phyloP scores from a whole-genome alignment of 2,113 vertebrate species.

The Datnioides undecimradiatus region DNA sequence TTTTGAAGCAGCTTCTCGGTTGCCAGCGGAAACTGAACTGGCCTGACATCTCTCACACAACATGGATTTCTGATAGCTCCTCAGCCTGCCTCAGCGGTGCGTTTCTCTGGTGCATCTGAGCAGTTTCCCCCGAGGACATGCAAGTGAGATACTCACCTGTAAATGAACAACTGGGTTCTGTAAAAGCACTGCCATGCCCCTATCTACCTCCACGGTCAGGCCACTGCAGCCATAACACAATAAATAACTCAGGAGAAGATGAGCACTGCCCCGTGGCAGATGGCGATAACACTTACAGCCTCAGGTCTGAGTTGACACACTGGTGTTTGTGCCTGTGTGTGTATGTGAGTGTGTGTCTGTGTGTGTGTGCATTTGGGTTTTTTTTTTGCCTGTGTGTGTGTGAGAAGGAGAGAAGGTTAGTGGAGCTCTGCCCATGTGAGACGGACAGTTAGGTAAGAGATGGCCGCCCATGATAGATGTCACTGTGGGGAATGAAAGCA shows the following conservation, averaged over 20 bases:
- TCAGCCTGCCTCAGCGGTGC: slow-evolving; percentile 23
- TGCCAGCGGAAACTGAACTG: slow-evolving; percentile 57
- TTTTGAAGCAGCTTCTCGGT: slow-evolving; percentile 39
- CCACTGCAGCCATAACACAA: slow-evolving; percentile 67
- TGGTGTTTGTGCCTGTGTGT: slow-evolving; percentile 27
- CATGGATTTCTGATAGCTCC: slow-evolving; percentile 17
- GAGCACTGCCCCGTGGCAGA: slow-evolving; percentile 76
- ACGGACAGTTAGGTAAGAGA: slow-evolving; percentile 54
- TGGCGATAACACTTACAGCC: slow-evolving; percentile 76
- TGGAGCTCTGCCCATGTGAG: slow-evolving; percentile 54
- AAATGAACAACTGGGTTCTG: slow-evolving; percentile 65
- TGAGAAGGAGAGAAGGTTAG: slow-evolving; percentile 31
- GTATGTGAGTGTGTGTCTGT: slow-evolving; percentile 14
- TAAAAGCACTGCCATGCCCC: slow-evolving; percentile 54
- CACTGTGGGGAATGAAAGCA: slow-evolving; percentile 55
- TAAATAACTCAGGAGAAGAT: slow-evolving; percentile 74
- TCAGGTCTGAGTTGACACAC: slow-evolving; percentile 58
- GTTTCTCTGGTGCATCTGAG: slow-evolving; percentile 19
- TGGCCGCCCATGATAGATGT: slow-evolving; percentile 60
- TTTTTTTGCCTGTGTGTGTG: slow-evolving; percentile 1
- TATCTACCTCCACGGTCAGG: slow-evolving; percentile 50
- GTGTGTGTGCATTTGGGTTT: background rate
- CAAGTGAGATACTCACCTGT: slow-evolving; percentile 60
- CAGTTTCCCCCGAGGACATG: slow-evolving; percentile 51
- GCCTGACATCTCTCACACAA: slow-evolving; percentile 36